A percentile compares a stretch with the other conserved stretches of the same genome.
Conservation (phyloP, 2,113 vertebrate genomes). For the Cacatua alba region DNA sequence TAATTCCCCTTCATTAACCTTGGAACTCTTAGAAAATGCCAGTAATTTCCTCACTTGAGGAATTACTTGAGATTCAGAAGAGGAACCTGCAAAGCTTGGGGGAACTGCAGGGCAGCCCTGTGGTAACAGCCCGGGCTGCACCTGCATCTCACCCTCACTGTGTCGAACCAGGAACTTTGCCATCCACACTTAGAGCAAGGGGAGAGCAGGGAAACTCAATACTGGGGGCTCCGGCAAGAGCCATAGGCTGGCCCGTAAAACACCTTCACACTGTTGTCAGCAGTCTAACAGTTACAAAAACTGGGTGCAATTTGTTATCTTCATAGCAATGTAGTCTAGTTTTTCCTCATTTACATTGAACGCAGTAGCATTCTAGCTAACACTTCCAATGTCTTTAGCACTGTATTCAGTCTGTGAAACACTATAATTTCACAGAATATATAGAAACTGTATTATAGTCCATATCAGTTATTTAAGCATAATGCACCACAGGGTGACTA, state of each 20-base stretch:
- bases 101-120: neutral
- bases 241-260: neutral
- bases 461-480: neutral
- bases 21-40: neutral
- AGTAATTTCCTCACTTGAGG: neutral
- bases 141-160: neutral
- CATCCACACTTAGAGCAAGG: neutral
- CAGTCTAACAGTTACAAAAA: neutral
- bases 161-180: neutral
- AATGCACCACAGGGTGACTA: neutral
- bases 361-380: neutral
- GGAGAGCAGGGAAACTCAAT: fast-evolving
- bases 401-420: neutral
- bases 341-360: neutral
- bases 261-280: neutral
- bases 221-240: neutral
- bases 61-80: neutral
- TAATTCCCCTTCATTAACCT: neutral
- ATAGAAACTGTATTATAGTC: neutral
- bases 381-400: neutral
- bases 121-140: neutral
- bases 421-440: neutral
- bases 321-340: fast-evolving
- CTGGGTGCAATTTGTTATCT: fast-evolving
- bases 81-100: neutral